phyloP scores from a whole-genome alignment of 2,797 vertebrate species.

The Molothrus aeneus region DNA sequence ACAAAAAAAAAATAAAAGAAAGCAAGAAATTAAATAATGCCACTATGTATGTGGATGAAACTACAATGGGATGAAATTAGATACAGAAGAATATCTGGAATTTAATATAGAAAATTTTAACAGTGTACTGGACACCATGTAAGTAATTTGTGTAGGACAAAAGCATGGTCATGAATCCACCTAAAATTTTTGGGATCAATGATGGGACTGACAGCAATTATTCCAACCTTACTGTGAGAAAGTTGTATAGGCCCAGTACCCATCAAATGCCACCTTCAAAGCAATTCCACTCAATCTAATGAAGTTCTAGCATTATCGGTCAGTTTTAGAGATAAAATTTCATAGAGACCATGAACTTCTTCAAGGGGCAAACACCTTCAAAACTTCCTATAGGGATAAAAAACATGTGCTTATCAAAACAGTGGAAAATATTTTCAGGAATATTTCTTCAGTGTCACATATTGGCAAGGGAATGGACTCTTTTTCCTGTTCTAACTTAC shows the following conservation, averaged over 20 bases:
- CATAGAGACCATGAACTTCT: neutral
- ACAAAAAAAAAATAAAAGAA: accelerated
- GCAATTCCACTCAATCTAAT: neutral
- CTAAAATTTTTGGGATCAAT: neutral
- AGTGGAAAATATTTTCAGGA: neutral
- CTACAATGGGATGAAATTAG: neutral
- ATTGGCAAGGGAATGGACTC: neutral
- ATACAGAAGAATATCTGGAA: neutral
- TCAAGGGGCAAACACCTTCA: neutral
- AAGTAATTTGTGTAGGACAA: neutral
- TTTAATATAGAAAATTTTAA: neutral
- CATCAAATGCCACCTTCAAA: neutral
- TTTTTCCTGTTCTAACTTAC: neutral
- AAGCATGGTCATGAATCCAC: accelerated
- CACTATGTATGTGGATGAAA: neutral
- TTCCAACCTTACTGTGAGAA: neutral
- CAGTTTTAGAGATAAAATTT: neutral
- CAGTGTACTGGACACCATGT: accelerated
- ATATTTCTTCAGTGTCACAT: neutral
- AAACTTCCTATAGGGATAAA: neutral
- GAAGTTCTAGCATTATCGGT: neutral
- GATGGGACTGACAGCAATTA: neutral
- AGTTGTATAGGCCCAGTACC: neutral
- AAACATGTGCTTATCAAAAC: neutral
- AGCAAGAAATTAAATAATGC: accelerated